Conservation (phyloP, 1,140 invertebrate genomes). For the Orchesella cincta region DNA sequence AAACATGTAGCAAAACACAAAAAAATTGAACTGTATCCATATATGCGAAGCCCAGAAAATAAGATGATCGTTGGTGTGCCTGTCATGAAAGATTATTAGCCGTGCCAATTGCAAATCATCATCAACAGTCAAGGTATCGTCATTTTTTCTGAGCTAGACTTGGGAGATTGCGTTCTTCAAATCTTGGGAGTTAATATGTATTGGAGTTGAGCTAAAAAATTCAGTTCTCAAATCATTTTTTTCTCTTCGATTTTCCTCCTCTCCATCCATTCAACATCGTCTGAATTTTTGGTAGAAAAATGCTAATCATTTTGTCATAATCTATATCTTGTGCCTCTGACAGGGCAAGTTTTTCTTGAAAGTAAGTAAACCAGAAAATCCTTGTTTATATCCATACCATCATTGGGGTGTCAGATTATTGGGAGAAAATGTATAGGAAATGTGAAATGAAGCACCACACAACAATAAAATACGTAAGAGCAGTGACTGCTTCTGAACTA, state of each 20-base stretch:
- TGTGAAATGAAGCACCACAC: background rate
- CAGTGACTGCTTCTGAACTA: slow-evolving; percentile 14
- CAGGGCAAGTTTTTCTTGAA: slow-evolving; percentile 29
- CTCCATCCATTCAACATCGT: slow-evolving; percentile 17
- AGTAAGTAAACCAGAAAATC: slow-evolving; percentile 22
- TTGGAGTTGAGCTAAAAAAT: no score
- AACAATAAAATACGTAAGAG: background rate
- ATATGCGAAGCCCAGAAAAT: background rate
- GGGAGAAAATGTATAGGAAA: background rate
- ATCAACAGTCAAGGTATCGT: slow-evolving; percentile 7
- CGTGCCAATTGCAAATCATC: slow-evolving; percentile 29
- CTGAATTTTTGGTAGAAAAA: slow-evolving; percentile 10
- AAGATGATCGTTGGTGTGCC: background rate
- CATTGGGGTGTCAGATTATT: background rate
- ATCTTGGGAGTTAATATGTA: no score
- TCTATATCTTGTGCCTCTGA: slow-evolving; percentile 27
- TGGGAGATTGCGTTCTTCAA: no score
- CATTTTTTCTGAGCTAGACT: background rate
- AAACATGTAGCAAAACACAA: background rate
- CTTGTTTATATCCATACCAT: background rate
- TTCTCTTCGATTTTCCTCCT: no score
- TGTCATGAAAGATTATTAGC: slow-evolving; percentile 26
- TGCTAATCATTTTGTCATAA: slow-evolving; percentile 30
- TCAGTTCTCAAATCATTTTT: no score
- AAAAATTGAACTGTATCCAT: slow-evolving; percentile 26